These are phyloP conservation scores for Epinotia ramella DNA, from an alignment of 2,888 invertebrate species.

Conservation along the genomic window DNA sequence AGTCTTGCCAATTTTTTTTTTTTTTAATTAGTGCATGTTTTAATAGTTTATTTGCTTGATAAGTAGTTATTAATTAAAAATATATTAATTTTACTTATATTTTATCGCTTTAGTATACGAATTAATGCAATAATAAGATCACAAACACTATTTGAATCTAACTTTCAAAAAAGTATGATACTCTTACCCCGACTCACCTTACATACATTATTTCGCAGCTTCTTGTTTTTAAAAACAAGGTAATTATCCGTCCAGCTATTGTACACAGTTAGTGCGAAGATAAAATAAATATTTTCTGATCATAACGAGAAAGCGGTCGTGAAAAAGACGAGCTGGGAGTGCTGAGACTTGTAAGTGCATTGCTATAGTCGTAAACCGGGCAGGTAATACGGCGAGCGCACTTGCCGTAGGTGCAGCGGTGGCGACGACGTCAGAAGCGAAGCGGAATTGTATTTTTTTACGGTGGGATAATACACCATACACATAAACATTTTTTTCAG, in stretches of 20 bases:
- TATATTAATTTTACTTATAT: no score
- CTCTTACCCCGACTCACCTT: no score
- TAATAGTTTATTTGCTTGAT: no score
- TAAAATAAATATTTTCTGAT: constrained; percentile 59
- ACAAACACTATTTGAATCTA: no score
- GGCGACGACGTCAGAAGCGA: constrained; percentile 10
- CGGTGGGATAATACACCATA: no score
- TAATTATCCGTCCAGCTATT: background rate
- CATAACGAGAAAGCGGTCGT: constrained; percentile 63
- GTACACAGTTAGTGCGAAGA: constrained; percentile 27
- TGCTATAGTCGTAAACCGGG: constrained; percentile 70
- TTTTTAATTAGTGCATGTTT: no score
- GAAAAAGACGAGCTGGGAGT: constrained; percentile 53
- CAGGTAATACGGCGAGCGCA: constrained; percentile 57
- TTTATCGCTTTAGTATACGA: no score
- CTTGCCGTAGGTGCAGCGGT: constrained; percentile 20
- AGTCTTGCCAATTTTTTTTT: no score
- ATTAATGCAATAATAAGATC: no score
- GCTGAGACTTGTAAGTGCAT: constrained; percentile 64
- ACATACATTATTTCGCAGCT: background rate
- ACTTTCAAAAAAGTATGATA: no score
- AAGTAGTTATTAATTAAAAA: no score
- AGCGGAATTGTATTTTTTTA: background rate
- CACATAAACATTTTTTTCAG: background rate
- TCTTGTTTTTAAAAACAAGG: background rate